These are phyloP conservation scores for Anagyrus pseudococci DNA, from an alignment of 2,888 invertebrate genomes.

Conservation along the genomic window DNA sequence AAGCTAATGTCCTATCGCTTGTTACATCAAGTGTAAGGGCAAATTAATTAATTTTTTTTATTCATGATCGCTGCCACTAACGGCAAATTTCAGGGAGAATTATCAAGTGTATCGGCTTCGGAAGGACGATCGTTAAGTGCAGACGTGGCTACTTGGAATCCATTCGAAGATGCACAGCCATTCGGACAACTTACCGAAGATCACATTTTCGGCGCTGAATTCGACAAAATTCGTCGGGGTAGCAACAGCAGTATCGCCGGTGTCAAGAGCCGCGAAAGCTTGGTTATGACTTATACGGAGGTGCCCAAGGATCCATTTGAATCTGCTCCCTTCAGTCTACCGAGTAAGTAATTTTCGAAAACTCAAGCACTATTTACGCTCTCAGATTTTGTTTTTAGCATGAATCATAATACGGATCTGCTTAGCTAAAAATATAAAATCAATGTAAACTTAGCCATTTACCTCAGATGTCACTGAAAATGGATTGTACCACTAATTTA, in stretches of 20 bases:
- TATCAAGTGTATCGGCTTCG: conserved; percentile 55
- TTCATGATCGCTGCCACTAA: conserved; percentile 1
- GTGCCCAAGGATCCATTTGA: conserved; percentile 78
- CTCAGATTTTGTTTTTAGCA: no score
- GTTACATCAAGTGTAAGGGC: no score
- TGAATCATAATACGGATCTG: no score
- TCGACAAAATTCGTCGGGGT: conserved; percentile 80
- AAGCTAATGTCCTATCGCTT: no score
- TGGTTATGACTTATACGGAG: conserved; percentile 71
- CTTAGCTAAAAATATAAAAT: no score
- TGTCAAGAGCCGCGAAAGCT: conserved; percentile 73
- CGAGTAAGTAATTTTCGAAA: conserved; percentile 69
- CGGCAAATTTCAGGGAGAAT: conserved; percentile 55
- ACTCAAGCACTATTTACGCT: no score
- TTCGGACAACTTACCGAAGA: conserved; percentile 80
- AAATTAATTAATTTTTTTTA: no score
- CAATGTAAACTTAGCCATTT: no score
- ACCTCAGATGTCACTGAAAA: no score
- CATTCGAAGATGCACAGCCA: conserved; percentile 76
- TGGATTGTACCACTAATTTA: no score
- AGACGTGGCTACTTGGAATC: conserved; percentile 81
- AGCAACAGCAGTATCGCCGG: conserved; percentile 80
- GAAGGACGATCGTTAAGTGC: conserved; percentile 63
- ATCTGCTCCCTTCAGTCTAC: conserved; percentile 81
- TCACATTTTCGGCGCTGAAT: conserved; percentile 82